These are phyloP conservation scores for Callipepla squamata DNA, from an alignment of 2,113 vertebrate species.

Conservation along the genomic window DNA sequence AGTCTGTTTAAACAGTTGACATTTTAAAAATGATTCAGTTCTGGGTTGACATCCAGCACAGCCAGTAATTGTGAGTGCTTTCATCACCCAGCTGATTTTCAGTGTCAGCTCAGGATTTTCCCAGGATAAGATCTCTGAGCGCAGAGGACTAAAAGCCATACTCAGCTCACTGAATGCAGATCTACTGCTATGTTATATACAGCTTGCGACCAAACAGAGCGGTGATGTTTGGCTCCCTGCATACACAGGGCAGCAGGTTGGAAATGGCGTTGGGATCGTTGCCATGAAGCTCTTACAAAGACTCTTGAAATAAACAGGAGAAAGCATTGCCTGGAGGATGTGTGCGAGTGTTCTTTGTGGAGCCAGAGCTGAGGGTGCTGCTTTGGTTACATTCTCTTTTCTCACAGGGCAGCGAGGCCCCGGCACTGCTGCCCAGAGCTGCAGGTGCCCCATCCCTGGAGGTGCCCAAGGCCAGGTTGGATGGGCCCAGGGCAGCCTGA, in stretches of 20 bases:
- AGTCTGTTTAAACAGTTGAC: conserved; percentile 22
- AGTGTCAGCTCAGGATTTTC: conserved; percentile 46
- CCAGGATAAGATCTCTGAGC: conserved; percentile 28
- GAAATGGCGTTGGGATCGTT: not conserved
- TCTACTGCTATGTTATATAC: not conserved
- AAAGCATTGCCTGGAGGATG: not conserved
- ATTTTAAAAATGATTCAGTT: not conserved
- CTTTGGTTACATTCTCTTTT: not conserved
- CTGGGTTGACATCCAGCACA: not conserved
- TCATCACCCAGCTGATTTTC: not conserved
- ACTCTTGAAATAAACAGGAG: conserved; percentile 57
- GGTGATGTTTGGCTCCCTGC: not conserved
- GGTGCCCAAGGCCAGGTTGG: no score
- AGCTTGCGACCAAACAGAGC: not conserved
- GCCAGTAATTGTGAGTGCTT: not conserved
- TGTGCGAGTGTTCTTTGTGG: not conserved
- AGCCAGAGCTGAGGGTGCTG: not conserved
- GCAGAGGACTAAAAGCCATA: conserved; percentile 66
- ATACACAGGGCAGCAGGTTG: not conserved
- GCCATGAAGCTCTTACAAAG: conserved; percentile 29
- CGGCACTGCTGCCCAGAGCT: no score
- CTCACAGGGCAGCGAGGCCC: not conserved
- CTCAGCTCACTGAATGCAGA: not conserved
- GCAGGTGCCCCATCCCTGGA: no score
- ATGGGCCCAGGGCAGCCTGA: no score